phyloP scores from a whole-genome alignment of 2,113 vertebrate species.

The Oreochromis aureus region DNA sequence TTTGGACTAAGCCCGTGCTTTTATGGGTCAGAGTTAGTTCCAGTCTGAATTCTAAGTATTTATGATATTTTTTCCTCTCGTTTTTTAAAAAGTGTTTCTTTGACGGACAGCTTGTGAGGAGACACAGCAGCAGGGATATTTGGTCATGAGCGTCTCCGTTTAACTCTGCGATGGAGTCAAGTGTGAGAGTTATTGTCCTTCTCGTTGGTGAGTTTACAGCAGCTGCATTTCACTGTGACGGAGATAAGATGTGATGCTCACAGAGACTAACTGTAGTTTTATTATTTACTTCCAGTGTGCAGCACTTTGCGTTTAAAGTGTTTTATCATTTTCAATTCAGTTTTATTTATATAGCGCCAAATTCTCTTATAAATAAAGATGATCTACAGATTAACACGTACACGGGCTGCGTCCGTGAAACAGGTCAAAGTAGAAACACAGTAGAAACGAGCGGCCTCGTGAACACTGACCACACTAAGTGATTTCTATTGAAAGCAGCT shows the following conservation, averaged over 20 bases:
- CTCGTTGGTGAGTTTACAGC: background rate
- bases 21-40: accelerated
- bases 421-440: accelerated
- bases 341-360: accelerated
- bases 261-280: background rate
- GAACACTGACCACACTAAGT: background rate
- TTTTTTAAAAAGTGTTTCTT: background rate
- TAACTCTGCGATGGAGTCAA: background rate
- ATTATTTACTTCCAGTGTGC: accelerated
- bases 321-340: accelerated
- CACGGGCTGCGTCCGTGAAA: accelerated
- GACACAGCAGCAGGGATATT: background rate
- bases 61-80: accelerated
- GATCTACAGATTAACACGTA: background rate
- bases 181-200: accelerated
- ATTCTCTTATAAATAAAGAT: accelerated
- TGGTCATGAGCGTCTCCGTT: background rate
- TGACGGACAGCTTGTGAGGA: background rate
- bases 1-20: accelerated
- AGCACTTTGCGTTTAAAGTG: accelerated
- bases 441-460: background rate
- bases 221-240: background rate
- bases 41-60: background rate
- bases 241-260: accelerated
- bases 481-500: background rate